Conservation (phyloP, 2,113 vertebrate genomes). For the Tetrao urogallus region DNA sequence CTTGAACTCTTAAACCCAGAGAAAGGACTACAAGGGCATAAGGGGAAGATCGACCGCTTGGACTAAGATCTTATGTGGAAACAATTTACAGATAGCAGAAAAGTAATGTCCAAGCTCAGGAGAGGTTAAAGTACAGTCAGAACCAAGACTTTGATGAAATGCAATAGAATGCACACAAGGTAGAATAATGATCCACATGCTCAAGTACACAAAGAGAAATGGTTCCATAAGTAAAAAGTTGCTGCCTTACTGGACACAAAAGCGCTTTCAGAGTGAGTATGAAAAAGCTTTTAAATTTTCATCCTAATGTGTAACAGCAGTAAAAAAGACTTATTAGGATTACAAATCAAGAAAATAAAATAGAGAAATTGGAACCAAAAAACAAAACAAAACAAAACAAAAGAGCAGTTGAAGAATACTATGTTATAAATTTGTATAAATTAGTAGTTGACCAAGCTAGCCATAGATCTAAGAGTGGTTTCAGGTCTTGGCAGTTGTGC, state of each 20-base stretch:
- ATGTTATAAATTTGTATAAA: background rate
- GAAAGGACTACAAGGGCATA: background rate
- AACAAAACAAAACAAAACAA: too few species aligned
- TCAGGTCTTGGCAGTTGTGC: background rate
- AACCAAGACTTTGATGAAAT: constrained; percentile 27
- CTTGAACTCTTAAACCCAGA: background rate
- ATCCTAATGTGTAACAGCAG: background rate
- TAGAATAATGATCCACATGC: constrained; percentile 1
- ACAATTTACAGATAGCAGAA: constrained; percentile 5
- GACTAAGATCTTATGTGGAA: constrained; percentile 24
- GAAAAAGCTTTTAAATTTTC: background rate
- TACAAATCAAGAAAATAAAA: background rate
- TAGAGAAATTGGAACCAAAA: background rate
- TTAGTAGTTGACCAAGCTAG: background rate
- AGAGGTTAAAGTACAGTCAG: constrained; percentile 8
- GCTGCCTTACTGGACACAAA: background rate
- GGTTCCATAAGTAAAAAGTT: constrained; percentile 18
- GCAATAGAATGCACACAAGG: constrained; percentile 1
- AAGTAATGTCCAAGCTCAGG: background rate
- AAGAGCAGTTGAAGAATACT: background rate
- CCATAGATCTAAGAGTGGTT: background rate
- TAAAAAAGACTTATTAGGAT: background rate
- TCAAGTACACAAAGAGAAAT: constrained; percentile 29
- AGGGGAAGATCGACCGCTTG: background rate
- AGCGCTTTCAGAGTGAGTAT: background rate